Evolutionary conservation across 2,888 invertebrate species (phyloP).

Genomic region (Caenorhabditis afra): DNA sequence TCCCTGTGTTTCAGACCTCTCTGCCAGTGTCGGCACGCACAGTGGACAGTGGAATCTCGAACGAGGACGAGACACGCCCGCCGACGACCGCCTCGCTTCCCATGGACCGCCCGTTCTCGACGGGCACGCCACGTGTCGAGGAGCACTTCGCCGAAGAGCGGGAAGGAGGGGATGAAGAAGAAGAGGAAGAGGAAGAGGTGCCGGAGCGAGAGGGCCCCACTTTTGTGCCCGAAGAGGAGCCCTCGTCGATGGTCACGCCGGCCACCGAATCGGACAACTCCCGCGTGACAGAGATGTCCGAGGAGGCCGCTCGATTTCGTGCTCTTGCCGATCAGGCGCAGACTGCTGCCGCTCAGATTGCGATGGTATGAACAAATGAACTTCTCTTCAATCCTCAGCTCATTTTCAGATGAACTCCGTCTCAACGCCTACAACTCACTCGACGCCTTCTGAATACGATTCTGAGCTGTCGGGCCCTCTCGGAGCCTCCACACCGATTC

Average conservation of each 20-base stretch:
- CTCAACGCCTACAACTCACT: slow-evolving; percentile 7
- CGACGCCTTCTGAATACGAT: neutral
- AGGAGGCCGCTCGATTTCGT: too few species aligned
- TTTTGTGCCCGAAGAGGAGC: neutral
- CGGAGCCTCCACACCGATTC: slow-evolving; percentile 41
- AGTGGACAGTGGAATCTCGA: slow-evolving; percentile 47
- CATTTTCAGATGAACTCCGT: slow-evolving; percentile 41
- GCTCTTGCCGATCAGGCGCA: too few species aligned
- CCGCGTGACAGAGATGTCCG: too few species aligned
- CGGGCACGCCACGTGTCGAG: slow-evolving; percentile 1
- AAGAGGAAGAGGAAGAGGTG: slow-evolving; percentile 11
- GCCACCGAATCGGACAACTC: too few species aligned
- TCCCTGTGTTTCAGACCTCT: slow-evolving; percentile 24
- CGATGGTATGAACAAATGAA: too few species aligned
- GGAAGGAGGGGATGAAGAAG: neutral
- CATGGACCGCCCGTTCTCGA: slow-evolving; percentile 19
- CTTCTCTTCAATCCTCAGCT: too few species aligned
- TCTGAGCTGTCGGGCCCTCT: slow-evolving; percentile 29
- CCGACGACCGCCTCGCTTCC: slow-evolving; percentile 52
- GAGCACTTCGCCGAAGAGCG: slow-evolving; percentile 4
- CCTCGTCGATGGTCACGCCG: too few species aligned
- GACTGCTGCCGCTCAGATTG: too few species aligned
- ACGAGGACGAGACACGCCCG: slow-evolving; percentile 52
- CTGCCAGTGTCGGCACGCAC: slow-evolving; percentile 38
- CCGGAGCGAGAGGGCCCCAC: neutral